Evolutionary conservation across 2,888 invertebrate genomes (phyloP).

Genomic region (Eurytoma californica): DNA sequence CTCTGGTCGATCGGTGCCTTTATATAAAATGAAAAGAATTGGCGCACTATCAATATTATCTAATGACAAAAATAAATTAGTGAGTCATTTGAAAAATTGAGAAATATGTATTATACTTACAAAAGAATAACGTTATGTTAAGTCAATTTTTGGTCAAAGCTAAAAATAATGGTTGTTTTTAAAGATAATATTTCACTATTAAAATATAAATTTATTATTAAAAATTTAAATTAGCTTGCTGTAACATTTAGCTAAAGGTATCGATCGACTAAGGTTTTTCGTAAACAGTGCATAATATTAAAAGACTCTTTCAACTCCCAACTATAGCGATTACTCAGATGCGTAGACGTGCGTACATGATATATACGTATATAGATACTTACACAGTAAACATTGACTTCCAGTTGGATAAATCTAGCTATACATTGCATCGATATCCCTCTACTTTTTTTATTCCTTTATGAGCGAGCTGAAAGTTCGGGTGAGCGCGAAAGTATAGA

Average conservation of each 20-base stretch:
- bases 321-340: constrained; percentile 6
- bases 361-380: constrained; percentile 11
- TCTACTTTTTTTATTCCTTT: constrained; percentile 36
- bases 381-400: constrained; percentile 47
- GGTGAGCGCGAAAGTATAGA: constrained; percentile 21
- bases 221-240: constrained; percentile 34
- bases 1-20: constrained; percentile 54
- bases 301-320: constrained; percentile 19
- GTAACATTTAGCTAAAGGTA: constrained; percentile 38
- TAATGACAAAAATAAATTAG: constrained; percentile 5
- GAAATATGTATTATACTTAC: constrained; percentile 14
- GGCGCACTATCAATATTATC: constrained; percentile 13
- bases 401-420: constrained; percentile 43
- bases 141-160: constrained; percentile 40
- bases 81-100: constrained; percentile 13
- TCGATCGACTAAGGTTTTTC: constrained; percentile 54
- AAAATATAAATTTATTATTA: constrained; percentile 42
- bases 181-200: constrained; percentile 28
- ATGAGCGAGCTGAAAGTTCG: constrained; percentile 24
- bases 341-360: background rate
- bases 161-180: constrained; percentile 19
- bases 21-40: constrained; percentile 38
- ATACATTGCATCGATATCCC: constrained; percentile 27
- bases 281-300: constrained; percentile 35
- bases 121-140: constrained; percentile 36